Conservation (phyloP, 2,113 vertebrate genomes). For the Mirza zaza region DNA sequence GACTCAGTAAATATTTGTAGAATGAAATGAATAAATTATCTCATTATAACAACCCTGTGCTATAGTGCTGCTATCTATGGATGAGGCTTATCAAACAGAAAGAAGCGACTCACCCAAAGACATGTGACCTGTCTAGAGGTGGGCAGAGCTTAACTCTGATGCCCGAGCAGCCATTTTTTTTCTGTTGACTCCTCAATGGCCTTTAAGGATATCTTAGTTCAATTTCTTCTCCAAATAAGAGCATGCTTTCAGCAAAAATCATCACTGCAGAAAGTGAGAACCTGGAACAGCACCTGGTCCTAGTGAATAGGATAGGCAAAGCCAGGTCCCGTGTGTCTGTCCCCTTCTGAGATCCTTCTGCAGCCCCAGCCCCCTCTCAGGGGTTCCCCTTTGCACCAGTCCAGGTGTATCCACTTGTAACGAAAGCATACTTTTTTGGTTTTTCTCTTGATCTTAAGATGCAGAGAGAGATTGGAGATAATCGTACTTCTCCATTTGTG, state of each 20-base stretch:
- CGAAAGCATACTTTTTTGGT: neutral
- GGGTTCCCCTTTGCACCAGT: neutral
- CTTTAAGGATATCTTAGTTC: neutral
- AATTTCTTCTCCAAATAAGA: neutral
- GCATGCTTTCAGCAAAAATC: neutral
- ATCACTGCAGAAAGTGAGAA: neutral
- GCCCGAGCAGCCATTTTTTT: neutral
- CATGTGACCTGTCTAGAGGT: neutral
- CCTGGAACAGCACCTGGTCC: fast-evolving
- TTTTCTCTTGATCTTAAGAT: neutral
- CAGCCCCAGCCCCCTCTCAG: fast-evolving
- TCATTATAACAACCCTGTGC: neutral
- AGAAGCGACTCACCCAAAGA: neutral
- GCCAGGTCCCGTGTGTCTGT: neutral
- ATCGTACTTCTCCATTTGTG: neutral
- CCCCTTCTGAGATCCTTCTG: neutral
- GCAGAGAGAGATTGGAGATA: neutral
- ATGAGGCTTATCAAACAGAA: neutral
- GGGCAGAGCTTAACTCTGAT: neutral
- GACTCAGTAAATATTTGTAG: slow-evolving; percentile 34
- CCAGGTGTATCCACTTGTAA: neutral
- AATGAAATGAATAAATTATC: slow-evolving; percentile 36
- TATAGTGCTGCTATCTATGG: neutral
- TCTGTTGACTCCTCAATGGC: neutral
- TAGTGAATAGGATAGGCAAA: neutral